Percentiles rank a stretch among this genome's conserved stretches.
These are phyloP conservation scores for Microcebus tavaratra DNA, from an alignment of 2,113 vertebrate genomes.

Conservation along the genomic window DNA sequence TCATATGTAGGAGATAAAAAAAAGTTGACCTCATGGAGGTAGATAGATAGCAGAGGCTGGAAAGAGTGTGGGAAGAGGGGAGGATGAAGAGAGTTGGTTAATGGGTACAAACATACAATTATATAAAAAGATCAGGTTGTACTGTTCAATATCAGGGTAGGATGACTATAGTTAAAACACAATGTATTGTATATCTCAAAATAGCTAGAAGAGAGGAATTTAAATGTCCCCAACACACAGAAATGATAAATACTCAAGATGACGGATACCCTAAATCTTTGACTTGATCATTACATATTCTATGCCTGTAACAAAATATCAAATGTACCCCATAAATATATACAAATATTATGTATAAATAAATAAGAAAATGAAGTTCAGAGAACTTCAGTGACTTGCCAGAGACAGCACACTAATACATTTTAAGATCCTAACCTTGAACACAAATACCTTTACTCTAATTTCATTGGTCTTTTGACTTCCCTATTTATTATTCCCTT, in stretches of 20 bases:
- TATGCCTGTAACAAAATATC: not conserved
- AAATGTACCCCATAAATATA: not conserved
- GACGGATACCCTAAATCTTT: not conserved
- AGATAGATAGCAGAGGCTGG: not conserved
- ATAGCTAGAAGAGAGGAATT: not conserved
- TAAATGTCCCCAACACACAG: not conserved
- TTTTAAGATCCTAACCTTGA: conserved; percentile 1
- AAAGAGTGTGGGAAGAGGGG: not conserved
- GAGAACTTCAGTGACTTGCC: not conserved
- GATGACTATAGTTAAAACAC: not conserved
- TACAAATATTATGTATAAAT: not conserved
- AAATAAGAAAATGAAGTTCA: not conserved
- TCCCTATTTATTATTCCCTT: not conserved
- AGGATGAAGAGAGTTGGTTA: not conserved
- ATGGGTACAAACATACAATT: not conserved
- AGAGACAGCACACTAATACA: not conserved
- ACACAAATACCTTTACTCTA: not conserved
- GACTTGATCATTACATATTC: not conserved
- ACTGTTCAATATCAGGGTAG: not conserved
- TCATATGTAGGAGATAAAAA: not conserved
- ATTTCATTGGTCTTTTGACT: not conserved
- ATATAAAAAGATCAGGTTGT: not conserved
- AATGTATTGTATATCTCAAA: not conserved
- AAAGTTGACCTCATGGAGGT: not conserved
- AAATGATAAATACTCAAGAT: not conserved